Conservation (phyloP, 2,113 vertebrate species). For the Anas platyrhynchos region DNA sequence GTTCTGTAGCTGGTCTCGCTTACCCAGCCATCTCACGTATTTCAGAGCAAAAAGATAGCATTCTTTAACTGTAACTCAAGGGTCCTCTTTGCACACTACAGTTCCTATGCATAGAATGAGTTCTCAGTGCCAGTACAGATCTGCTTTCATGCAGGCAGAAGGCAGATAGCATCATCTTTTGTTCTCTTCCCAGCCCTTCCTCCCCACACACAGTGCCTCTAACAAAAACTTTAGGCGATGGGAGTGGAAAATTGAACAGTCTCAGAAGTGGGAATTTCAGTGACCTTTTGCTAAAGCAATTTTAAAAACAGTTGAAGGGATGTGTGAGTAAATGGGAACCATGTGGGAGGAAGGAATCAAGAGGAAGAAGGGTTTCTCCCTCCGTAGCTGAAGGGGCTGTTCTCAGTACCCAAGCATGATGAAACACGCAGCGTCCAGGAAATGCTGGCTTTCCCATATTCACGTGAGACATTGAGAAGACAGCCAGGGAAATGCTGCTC, state of each 20-base stretch:
- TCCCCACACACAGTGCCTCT: background rate
- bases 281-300: conserved; percentile 43
- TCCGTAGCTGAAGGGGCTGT: background rate
- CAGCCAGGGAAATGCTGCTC: background rate
- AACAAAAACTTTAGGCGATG: background rate
- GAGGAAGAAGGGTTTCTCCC: conserved; percentile 23
- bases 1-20: background rate
- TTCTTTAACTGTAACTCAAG: background rate
- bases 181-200: background rate
- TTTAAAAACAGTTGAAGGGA: conserved; percentile 11
- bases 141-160: background rate
- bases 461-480: background rate
- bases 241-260: conserved; percentile 3
- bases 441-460: background rate
- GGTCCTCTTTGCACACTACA: background rate
- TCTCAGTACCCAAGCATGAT: background rate
- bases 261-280: conserved; percentile 28
- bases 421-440: background rate
- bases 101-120: background rate
- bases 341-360: background rate
- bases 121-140: background rate
- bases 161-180: background rate
- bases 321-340: conserved; percentile 45
- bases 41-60: background rate
- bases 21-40: no score